Evolutionary conservation across 2,797 vertebrate genomes (phyloP), one percentile per base, ranked within the genome.

Genomic region (Cheirogaleus major): DNA sequence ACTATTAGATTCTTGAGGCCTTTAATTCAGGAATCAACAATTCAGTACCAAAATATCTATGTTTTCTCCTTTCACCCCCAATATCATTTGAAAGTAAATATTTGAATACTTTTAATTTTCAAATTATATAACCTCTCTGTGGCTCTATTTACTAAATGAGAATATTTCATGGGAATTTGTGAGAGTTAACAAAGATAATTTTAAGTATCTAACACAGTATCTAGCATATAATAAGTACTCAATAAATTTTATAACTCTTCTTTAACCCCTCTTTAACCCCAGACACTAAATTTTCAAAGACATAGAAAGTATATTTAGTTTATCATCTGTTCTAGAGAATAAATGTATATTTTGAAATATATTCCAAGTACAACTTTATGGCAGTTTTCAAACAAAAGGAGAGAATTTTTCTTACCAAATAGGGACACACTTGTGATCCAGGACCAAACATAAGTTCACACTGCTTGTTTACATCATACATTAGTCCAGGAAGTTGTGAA

Each of bases 371-470:
- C 12, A 69, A 92, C 38, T 80, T 93, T 48, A 59, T 12, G 12
- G 59, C 13, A 76, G 38, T 57, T 93, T 89, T 91, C 32, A 81
- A 95, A 78, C 32, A 95, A 41, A 93, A 52, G 18, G n/a, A 52
- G 9, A n/a, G 20, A 45, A 9, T 25, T 75, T 93, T 93, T 96
- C 99, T 98, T 98, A 99, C 99, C 99, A 99, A 98, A 96, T 99
- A 99, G 0, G 99, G 99, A 97, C 99, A 99, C 70, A 99, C 99
- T 98, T 99, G 99, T n/a, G 99, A 99, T 20, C 99, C 99, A 8
- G 99, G 98, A 93, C 99, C 99, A 97, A 99, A 99, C 96, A 99
- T 99, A 87, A 99, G 99, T 96, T 99, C 99, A 98, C 99, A 99
- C 81, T 99, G 99, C 55, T 99, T 99, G 98, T 99, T 99, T 95